Percentiles rank a stretch among this genome's conserved stretches.
Conservation (phyloP, 1,140 invertebrate genomes). For the Hydropsyche tenuis region DNA sequence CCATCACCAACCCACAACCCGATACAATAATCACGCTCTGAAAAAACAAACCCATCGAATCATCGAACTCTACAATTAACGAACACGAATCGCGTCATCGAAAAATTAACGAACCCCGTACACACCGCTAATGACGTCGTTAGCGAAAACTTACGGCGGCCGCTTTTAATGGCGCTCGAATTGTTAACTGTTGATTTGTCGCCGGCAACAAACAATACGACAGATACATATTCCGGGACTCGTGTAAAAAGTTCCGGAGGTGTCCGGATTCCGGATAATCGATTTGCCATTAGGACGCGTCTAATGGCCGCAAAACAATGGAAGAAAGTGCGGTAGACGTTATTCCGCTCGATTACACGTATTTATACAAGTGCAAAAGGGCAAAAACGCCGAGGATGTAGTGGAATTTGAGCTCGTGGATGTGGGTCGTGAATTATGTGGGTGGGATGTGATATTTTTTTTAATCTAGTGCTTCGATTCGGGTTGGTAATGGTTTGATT, state of each 20-base stretch:
- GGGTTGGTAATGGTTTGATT: too few relatives aligned
- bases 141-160: slow-evolving; percentile 7
- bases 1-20: too few relatives aligned
- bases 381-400: too few relatives aligned
- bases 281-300: slow-evolving; percentile 44
- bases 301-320: slow-evolving; percentile 43
- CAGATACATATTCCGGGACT: too few relatives aligned
- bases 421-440: neutral
- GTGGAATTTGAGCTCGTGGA: too few relatives aligned
- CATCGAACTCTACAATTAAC: neutral
- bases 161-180: slow-evolving; percentile 8
- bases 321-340: slow-evolving; percentile 21
- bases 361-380: neutral
- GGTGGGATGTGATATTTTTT: neutral
- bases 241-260: neutral
- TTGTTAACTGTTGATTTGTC: slow-evolving; percentile 6
- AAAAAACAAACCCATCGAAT: neutral
- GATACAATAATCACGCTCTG: too few relatives aligned
- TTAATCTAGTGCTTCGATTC: neutral
- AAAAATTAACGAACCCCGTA: slow-evolving; percentile 11
- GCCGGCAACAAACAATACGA: too few relatives aligned
- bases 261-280: slow-evolving; percentile 22
- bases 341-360: too few relatives aligned
- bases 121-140: slow-evolving; percentile 14
- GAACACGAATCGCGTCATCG: neutral